Evolutionary conservation across 2,113 vertebrate genomes (phyloP).

Genomic region (Phainopepla nitens): DNA sequence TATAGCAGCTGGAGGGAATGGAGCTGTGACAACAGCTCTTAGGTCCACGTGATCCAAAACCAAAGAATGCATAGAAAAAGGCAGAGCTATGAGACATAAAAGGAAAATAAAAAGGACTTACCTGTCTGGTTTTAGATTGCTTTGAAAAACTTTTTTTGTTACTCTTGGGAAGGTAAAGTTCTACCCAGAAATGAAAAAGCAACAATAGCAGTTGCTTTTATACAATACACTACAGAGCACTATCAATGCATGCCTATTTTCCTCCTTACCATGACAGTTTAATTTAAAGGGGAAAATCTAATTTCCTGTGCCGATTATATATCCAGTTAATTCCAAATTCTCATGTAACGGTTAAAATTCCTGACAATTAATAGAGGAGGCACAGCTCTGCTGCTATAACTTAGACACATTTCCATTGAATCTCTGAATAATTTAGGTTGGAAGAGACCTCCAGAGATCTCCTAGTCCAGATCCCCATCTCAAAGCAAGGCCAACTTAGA

Average conservation of each 20-base stretch:
- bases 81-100: neutral
- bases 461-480: neutral
- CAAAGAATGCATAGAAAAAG: neutral
- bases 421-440: neutral
- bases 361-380: neutral
- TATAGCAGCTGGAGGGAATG: neutral
- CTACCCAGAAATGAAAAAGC: neutral
- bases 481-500: neutral
- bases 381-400: neutral
- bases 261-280: constrained; percentile 24
- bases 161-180: neutral
- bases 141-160: neutral
- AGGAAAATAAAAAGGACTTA: neutral
- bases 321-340: constrained; percentile 31
- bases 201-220: neutral
- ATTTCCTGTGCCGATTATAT: constrained; percentile 42
- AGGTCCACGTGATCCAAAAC: neutral
- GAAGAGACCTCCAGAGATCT: neutral
- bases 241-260: neutral
- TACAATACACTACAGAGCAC: neutral
- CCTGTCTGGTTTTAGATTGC: neutral
- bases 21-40: neutral
- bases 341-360: constrained; percentile 21
- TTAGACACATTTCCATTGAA: neutral
- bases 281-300: constrained; percentile 58